Evolutionary conservation across 2,888 invertebrate genomes (phyloP).

Genomic region (Anoplius nigerrimus): DNA sequence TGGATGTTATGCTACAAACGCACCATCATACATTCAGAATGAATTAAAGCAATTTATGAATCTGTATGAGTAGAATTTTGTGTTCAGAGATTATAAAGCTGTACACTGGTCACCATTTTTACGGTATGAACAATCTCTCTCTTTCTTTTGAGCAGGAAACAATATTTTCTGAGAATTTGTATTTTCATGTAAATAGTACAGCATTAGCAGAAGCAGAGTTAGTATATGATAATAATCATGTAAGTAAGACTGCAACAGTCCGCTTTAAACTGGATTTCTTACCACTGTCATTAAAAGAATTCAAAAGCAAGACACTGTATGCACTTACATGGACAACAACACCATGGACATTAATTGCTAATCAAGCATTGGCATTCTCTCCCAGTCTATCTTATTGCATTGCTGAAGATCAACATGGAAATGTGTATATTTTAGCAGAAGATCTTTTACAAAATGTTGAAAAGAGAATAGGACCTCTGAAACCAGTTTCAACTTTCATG

Average conservation of each 20-base stretch:
- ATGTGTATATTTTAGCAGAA: constrained; percentile 80
- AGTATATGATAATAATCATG: constrained; percentile 90
- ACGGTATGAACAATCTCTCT: constrained; percentile 77
- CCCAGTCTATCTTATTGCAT: constrained; percentile 80
- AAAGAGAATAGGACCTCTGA: constrained; percentile 69
- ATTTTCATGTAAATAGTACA: constrained; percentile 81
- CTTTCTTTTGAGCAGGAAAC: neutral
- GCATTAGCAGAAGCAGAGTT: constrained; percentile 98
- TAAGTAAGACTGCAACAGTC: constrained; percentile 85
- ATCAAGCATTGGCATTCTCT: constrained; percentile 90
- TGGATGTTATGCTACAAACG: constrained; percentile 88
- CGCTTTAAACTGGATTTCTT: constrained; percentile 78
- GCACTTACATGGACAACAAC: constrained; percentile 98
- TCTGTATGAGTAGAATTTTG: constrained; percentile 86
- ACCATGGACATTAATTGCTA: constrained; percentile 97
- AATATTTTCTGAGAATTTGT: neutral
- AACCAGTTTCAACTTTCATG: constrained; percentile 66
- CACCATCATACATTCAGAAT: constrained; percentile 85
- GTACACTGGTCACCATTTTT: constrained; percentile 98
- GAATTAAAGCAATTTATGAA: constrained; percentile 88
- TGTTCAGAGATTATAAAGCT: constrained; percentile 93
- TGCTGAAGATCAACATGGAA: constrained; percentile 70
- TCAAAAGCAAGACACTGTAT: constrained; percentile 77
- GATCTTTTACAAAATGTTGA: constrained; percentile 75
- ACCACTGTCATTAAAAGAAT: constrained; percentile 53